These are phyloP conservation scores for Alouatta palliata DNA, from an alignment of 2,113 vertebrate species.

Conservation along the genomic window DNA sequence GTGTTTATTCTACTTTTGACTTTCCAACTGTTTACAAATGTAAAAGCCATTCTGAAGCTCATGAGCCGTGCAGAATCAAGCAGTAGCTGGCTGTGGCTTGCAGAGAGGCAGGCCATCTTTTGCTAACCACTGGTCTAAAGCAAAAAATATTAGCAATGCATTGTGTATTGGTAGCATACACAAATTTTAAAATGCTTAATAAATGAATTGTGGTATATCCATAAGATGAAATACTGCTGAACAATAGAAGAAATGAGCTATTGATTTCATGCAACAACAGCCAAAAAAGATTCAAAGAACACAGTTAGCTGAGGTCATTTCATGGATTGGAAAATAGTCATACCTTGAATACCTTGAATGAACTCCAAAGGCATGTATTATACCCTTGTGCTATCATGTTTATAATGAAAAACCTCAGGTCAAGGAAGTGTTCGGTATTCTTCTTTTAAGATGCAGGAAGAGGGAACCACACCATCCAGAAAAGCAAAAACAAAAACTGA, in stretches of 20 bases:
- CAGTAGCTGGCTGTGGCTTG: not conserved
- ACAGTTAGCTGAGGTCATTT: not conserved
- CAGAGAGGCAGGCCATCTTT: not conserved
- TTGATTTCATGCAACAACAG: not conserved
- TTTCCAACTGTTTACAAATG: not conserved
- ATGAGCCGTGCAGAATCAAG: not conserved
- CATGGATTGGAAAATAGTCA: not conserved
- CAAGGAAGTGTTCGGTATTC: not conserved
- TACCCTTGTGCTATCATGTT: not conserved
- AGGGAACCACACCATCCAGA: not conserved
- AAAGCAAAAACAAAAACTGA: conserved; percentile 11
- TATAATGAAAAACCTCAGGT: not conserved
- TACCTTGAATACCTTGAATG: not conserved
- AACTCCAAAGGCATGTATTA: not conserved
- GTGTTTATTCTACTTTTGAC: not conserved
- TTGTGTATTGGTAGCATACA: not conserved
- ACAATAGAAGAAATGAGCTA: not conserved
- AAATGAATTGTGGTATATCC: not conserved
- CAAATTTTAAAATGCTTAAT: not conserved
- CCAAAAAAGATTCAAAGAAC: not conserved
- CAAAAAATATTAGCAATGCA: not conserved
- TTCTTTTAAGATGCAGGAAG: not conserved
- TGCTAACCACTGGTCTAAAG: not conserved
- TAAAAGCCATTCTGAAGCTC: not conserved
- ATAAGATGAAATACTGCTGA: not conserved